Evolutionary conservation across 2,797 vertebrate genomes (phyloP).

Genomic region (Chelonia mydas): DNA sequence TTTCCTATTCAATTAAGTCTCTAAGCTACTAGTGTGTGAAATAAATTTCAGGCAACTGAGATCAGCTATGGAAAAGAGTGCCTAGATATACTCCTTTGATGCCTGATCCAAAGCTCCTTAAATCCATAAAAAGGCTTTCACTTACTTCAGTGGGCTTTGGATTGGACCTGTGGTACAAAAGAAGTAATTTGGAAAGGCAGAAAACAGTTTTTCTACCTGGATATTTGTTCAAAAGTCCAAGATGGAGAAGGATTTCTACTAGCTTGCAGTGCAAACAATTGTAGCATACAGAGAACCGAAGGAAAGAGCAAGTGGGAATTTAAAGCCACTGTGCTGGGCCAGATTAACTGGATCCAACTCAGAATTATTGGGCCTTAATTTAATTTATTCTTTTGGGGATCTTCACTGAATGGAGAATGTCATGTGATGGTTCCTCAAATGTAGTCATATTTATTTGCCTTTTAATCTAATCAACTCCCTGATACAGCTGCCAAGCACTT

Average conservation of each 20-base stretch:
- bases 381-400: neutral
- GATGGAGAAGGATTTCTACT: neutral
- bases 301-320: neutral
- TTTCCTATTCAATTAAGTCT: slow-evolving; percentile 16
- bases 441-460: neutral
- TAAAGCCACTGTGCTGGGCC: neutral
- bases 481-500: neutral
- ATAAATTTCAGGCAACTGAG: slow-evolving; percentile 8
- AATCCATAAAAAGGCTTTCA: neutral
- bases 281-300: neutral
- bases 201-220: neutral
- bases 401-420: neutral
- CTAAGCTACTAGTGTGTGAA: neutral
- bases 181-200: neutral
- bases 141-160: neutral
- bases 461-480: neutral
- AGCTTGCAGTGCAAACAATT: neutral
- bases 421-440: neutral
- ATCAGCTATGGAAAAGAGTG: neutral
- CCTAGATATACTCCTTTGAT: neutral
- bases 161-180: neutral
- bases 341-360: neutral
- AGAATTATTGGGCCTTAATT: neutral
- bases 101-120: neutral
- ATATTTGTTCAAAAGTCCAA: neutral